A percentile compares a stretch with the other conserved stretches of the same genome.
Evolutionary conservation across 1,140 invertebrate species (phyloP).

Genomic region (Daktulosphaira vitifoliae): DNA sequence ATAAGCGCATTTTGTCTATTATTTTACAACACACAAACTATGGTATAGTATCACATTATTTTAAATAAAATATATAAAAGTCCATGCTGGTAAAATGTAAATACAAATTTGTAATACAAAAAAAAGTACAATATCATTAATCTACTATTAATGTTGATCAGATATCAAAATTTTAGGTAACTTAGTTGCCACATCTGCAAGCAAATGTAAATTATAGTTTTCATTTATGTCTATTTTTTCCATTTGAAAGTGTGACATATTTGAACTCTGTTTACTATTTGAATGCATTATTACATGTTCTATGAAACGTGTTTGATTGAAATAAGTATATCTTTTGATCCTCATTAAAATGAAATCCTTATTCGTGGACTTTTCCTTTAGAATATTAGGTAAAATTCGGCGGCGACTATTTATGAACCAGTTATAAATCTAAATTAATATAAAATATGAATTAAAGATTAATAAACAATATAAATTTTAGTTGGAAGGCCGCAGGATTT

Average conservation of each 20-base stretch:
- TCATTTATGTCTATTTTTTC: background rate
- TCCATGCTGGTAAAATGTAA: no score
- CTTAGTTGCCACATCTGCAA: constrained; percentile 13
- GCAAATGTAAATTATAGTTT: constrained; percentile 23
- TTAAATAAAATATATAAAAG: no score
- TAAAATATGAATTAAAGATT: background rate
- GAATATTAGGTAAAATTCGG: constrained; percentile 22
- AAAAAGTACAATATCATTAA: no score
- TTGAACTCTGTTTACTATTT: background rate
- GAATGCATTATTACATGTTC: constrained; percentile 9
- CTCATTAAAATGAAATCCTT: constrained; percentile 13
- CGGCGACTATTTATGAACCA: constrained; percentile 28
- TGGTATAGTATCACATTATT: no score
- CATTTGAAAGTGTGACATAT: no score
- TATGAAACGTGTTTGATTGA: constrained; percentile 4
- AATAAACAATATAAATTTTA: no score
- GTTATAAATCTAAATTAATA: constrained; percentile 17
- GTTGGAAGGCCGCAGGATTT: no score
- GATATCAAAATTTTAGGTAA: background rate
- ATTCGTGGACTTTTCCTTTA: constrained; percentile 20
- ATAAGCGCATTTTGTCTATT: no score
- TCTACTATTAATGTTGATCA: no score
- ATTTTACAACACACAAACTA: no score
- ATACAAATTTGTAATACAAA: no score
- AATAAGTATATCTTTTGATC: constrained; percentile 27